Base-by-base conservation (phyloP, 2,888 invertebrate genomes). In the Drosophila neutralis region DNA sequence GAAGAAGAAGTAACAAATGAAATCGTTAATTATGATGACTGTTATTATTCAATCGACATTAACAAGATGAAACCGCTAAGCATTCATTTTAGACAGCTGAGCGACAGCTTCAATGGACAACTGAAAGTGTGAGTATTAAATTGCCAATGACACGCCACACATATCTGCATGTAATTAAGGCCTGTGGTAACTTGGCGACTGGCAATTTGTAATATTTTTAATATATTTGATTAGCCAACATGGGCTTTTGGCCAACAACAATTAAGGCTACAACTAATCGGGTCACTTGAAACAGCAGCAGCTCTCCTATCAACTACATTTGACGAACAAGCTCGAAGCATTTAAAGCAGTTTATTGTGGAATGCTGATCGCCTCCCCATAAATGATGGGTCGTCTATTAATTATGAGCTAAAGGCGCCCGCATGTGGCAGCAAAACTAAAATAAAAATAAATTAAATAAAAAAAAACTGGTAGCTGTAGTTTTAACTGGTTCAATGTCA, bases 381-480 rank as follows among this genome's bases (percentile, higher is more conserved):
- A 57, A 71, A 73, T 76, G 78, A 75, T 76, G 69, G 36, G 35
- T 53, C 24, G 65, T 65, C 73, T 70, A 83, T 85, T 82, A 81
- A 82, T 86, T 75, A 77, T 69, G 68, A 66, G 51, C 71, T 74
- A 56, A 61, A 72, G 62, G 53, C 51, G 67, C 85, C 84, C 84
- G 83, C 82, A 82, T 79, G 62, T 59, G 38, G 29, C 66, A 48
- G 5, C 18, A 29, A 24, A n/a, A 11, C 1, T 3, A 29, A 49
- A 10, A 10, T 4, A 11, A 27, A n/a, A 11, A 3, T 3, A 27
- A 49, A 10, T 6, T 4, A 11, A 27, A 35, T 11, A 33, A 31
- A 40, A 13, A 54, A 56, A 61, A 79, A 80, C 80, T 77, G 56
- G 77, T 80, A 75, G 80, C 77, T 45, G 51, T 29, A 56, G 70